These are phyloP conservation scores for Penaeus monodon DNA, from an alignment of 2,888 invertebrate genomes.

Conservation along the genomic window DNA sequence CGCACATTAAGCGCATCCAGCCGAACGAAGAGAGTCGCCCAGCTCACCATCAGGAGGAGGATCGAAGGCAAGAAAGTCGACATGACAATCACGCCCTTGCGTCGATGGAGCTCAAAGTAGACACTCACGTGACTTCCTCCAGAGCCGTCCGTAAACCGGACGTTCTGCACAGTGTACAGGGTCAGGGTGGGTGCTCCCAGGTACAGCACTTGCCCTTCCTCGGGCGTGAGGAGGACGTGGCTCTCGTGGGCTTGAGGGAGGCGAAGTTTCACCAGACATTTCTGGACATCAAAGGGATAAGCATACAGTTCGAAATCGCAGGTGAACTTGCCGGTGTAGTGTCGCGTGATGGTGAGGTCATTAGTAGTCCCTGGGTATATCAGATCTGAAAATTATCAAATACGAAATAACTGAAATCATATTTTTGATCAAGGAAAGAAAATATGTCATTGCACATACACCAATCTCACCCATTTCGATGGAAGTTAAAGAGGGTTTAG, in stretches of 20 bases:
- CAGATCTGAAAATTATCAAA: constrained; percentile 2
- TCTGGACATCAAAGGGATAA: constrained; percentile 32
- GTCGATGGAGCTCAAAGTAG: constrained; percentile 31
- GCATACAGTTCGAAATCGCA: constrained; percentile 29
- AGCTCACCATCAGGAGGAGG: constrained; percentile 33
- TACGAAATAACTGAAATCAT: not conserved
- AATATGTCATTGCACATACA: too few relatives aligned
- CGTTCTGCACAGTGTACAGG: constrained; percentile 15
- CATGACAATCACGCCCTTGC: constrained; percentile 35
- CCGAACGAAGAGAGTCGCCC: constrained; percentile 34
- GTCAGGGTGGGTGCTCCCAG: constrained; percentile 18
- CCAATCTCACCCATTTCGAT: constrained; percentile 19
- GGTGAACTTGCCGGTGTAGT: constrained; percentile 20
- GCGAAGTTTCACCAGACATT: constrained; percentile 12
- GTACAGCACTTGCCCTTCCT: not conserved
- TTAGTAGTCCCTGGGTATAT: constrained; percentile 9
- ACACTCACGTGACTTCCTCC: not conserved
- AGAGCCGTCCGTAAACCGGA: not conserved
- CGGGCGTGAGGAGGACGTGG: not conserved
- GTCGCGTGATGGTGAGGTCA: constrained; percentile 5
- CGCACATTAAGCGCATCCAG: constrained; percentile 27
- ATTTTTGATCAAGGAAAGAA: too few relatives aligned
- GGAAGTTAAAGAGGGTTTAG: constrained; percentile 11
- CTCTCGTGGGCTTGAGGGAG: constrained; percentile 22
- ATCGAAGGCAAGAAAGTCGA: constrained; percentile 36